Percentiles rank a stretch among this genome's conserved stretches.
Conservation (phyloP, 2,797 vertebrate species). For the Salarias fasciatus region DNA sequence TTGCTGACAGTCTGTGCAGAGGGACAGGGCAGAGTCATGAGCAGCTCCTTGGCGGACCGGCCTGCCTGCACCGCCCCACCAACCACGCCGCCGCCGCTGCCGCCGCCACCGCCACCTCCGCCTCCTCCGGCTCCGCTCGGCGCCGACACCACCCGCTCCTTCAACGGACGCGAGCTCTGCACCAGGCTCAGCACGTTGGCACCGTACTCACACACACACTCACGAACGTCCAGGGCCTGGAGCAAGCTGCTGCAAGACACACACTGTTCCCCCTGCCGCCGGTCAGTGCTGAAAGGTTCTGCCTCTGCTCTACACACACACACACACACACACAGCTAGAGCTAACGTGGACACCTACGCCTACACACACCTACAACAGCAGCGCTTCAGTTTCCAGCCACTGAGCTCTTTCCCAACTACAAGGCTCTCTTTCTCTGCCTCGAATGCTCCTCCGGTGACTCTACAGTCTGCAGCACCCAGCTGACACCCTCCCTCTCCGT, state of each 20-base stretch:
- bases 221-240: constrained; percentile 80
- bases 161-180: constrained; percentile 82
- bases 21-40: constrained; percentile 82
- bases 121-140: constrained; percentile 41
- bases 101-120: constrained; percentile 38
- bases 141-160: constrained; percentile 73
- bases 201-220: constrained; percentile 79
- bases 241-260: constrained; percentile 80
- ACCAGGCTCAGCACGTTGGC: constrained; percentile 86
- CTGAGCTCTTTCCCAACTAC: constrained; percentile 48
- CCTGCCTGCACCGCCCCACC: constrained; percentile 60
- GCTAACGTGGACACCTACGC: constrained; percentile 31
- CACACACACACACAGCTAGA: constrained; percentile 7
- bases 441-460: constrained; percentile 56
- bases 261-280: constrained; percentile 70
- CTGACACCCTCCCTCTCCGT: constrained; percentile 56
- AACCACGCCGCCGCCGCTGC: constrained; percentile 49
- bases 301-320: constrained; percentile 25
- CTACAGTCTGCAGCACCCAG: constrained; percentile 47
- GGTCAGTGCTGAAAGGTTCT: constrained; percentile 56
- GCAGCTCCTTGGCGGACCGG: constrained; percentile 74
- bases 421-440: constrained; percentile 60
- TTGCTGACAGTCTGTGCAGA: constrained; percentile 92
- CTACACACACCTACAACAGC: constrained; percentile 40
- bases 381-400: constrained; percentile 42